Evolutionary conservation across 1,140 invertebrate genomes (phyloP).

Genomic region (Cherax quadricarinatus): DNA sequence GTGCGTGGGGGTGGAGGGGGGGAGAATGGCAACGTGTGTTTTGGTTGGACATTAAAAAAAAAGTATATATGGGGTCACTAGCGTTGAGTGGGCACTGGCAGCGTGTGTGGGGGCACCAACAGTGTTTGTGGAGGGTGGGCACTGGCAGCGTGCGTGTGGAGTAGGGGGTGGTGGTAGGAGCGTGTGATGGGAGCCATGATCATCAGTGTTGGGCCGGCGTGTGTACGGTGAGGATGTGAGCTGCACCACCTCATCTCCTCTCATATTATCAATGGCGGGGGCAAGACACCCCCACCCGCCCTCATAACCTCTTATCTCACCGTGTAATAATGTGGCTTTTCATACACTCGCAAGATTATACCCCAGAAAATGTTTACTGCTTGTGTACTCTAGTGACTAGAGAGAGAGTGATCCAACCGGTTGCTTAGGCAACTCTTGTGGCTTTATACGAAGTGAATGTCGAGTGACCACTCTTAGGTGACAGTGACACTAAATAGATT

Average conservation of each 20-base stretch:
- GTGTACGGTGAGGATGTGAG: background rate
- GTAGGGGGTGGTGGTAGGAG: no score
- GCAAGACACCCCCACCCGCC: background rate
- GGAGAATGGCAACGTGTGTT: background rate
- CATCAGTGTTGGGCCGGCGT: conserved; percentile 31
- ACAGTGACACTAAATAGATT: background rate
- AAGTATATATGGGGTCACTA: background rate
- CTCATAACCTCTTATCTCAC: background rate
- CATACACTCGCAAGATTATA: background rate
- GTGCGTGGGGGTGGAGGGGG: background rate
- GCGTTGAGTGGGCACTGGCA: background rate
- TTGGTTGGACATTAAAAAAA: background rate
- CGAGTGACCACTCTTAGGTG: background rate
- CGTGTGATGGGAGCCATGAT: background rate
- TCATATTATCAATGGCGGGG: conserved; percentile 15
- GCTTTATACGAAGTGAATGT: background rate
- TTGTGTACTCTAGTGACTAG: background rate
- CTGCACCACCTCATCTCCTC: background rate
- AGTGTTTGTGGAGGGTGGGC: background rate
- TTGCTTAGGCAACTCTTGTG: background rate
- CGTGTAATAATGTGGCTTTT: background rate
- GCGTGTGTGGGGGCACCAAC: background rate
- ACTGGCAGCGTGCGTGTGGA: background rate
- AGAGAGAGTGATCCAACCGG: background rate
- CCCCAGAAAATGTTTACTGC: background rate